Base-by-base conservation (phyloP, 2,888 invertebrate species). In the Hedya salicella region DNA sequence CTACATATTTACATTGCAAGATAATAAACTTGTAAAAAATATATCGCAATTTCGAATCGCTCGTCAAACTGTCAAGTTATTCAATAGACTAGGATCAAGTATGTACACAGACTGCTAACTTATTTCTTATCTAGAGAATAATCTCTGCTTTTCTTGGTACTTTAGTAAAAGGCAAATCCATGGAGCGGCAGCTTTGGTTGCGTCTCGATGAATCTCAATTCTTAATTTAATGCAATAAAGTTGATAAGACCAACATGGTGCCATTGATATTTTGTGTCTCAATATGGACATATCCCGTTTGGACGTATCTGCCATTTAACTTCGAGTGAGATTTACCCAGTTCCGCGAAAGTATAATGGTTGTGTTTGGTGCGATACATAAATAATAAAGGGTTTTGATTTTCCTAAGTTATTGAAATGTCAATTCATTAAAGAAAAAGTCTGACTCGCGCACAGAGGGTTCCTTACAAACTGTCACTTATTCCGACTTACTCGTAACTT, bases 161-260 rank as follows among this genome's bases (percentile, higher is more conserved):
- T 56, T 63, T 30, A 16, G 53, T 42, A 40, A 54, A 62, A 46
- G 13, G 32, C 44, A 52, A 62, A 62, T 21, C 44, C 53, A 44
- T 16, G 16, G n/a, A 3, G 36, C n/a, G 44, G 11, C 11, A 16
- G 19, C 14, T 21, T 52, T 21, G 30, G 40, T 16, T 6, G 44
- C 46, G 39, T 61, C 40, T 25, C 21, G 54, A 49, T 25, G 62
- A 56, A 64, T 44, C 48, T 64, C 54, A 68, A 68, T 68, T 66
- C 68, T 56, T 52, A 68, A 65, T 42, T 62, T 50, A 59, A 68
- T 69, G 66, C 69, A 70, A 62, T 60, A 66, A 69, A 68, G 64
- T 70, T 69, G 62, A 67, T 67, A 70, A 71, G 44, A 67, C 61
- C 46, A 44, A 48, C 16, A 32, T 53, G 54, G 21, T 64, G 63